phyloP scores from a whole-genome alignment of 2,797 vertebrate species.

The Hylomyscus alleni region DNA sequence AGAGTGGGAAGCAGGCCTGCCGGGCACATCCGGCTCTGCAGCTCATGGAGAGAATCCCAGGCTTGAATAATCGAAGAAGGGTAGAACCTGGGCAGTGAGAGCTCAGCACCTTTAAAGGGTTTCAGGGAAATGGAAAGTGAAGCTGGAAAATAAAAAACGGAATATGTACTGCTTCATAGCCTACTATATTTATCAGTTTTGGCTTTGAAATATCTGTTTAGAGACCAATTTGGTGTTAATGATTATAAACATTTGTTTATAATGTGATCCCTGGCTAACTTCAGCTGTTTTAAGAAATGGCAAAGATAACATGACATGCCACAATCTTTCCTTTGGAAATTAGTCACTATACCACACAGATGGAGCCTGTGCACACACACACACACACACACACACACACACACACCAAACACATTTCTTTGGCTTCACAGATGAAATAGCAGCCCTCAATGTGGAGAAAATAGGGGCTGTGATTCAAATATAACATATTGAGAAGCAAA shows the following conservation, averaged over 20 bases:
- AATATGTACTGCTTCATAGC: neutral
- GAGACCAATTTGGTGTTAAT: conserved; percentile 57
- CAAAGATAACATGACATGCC: conserved; percentile 13
- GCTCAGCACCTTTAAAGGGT: conserved; percentile 56
- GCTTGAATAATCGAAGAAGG: conserved; percentile 32
- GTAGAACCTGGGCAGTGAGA: neutral
- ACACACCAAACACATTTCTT: conserved; percentile 46
- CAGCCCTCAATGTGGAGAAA: conserved; percentile 47
- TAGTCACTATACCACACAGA: neutral
- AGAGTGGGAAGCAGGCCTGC: neutral
- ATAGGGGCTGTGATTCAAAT: conserved; percentile 74
- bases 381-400: neutral
- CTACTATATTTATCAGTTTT: neutral
- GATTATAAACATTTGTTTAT: conserved; percentile 56
- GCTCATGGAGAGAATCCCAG: neutral
- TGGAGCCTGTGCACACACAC: accelerated
- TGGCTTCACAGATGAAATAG: conserved; percentile 59
- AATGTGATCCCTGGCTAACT: conserved; percentile 41
- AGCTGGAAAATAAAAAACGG: neutral
- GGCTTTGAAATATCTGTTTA: conserved; percentile 57
- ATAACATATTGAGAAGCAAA: conserved; percentile 74
- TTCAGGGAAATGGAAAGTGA: conserved; percentile 62
- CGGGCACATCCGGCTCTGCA: accelerated
- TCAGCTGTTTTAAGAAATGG: conserved; percentile 59
- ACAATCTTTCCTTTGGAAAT: conserved; percentile 60